Conservation (phyloP, 2,888 invertebrate genomes). For the Rotaria magnacalcarata region DNA sequence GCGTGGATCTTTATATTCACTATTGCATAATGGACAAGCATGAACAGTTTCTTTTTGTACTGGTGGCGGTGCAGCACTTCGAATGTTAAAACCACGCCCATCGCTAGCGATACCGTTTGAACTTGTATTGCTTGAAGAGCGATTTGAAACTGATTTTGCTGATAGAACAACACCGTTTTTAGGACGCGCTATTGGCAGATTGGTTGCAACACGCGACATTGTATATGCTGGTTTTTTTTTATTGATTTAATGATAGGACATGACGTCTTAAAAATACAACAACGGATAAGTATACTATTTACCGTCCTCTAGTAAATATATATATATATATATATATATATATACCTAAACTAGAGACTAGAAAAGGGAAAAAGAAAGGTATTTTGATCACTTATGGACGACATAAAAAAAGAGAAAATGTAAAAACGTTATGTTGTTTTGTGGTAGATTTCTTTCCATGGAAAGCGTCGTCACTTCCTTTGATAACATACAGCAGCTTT, state of each 20-base stretch:
- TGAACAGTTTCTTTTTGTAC: slow-evolving; percentile 18
- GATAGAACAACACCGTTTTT: neutral
- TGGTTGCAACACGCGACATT: slow-evolving; percentile 32
- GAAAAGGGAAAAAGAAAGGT: neutral
- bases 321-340: neutral
- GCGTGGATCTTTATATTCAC: slow-evolving; percentile 35
- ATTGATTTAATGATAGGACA: neutral
- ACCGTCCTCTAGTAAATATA: neutral
- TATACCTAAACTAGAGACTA: neutral
- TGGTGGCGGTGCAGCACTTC: slow-evolving; percentile 15
- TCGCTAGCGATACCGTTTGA: neutral
- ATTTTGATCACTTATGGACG: neutral
- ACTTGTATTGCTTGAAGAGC: neutral
- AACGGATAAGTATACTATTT: neutral
- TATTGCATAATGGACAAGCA: slow-evolving; percentile 33
- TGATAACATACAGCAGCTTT: slow-evolving; percentile 24
- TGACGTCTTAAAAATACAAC: neutral
- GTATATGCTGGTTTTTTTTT: neutral
- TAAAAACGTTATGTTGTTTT: neutral
- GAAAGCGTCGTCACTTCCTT: neutral
- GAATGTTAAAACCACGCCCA: neutral
- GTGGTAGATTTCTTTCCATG: neutral
- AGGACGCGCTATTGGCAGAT: neutral
- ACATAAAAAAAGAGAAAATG: neutral
- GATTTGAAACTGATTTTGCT: neutral